Percentiles rank a stretch among this genome's conserved stretches.
Evolutionary conservation across 2,113 vertebrate species (phyloP).

Genomic region (Aptenodytes patagonicus): DNA sequence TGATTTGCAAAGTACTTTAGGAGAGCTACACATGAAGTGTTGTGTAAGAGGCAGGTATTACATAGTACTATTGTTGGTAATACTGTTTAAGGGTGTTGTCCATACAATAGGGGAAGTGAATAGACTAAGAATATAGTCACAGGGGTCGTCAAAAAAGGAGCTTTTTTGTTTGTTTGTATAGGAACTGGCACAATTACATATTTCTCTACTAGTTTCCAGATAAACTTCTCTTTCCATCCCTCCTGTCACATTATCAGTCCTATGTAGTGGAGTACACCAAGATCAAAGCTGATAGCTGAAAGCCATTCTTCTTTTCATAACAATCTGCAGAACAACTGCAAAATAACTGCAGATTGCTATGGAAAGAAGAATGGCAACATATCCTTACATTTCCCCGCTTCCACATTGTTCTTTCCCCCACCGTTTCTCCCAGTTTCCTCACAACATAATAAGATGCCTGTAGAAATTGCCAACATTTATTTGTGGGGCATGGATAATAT

Average conservation of each 20-base stretch:
- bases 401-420: neutral
- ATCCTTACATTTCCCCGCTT: neutral
- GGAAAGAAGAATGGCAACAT: neutral
- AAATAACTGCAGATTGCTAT: neutral
- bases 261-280: neutral
- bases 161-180: neutral
- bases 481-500: neutral
- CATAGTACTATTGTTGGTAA: neutral
- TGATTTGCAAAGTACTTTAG: neutral
- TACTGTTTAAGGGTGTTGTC: neutral
- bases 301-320: neutral
- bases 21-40: rapidly evolving
- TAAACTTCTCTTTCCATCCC: neutral
- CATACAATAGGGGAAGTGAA: neutral
- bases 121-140: neutral
- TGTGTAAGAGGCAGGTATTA: neutral
- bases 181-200: neutral
- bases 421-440: neutral
- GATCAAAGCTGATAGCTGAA: neutral
- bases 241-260: neutral
- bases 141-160: neutral
- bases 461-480: neutral
- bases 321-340: neutral
- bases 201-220: neutral
- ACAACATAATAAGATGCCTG: neutral